Evolutionary conservation across 2,888 invertebrate species (phyloP).

Genomic region (Drosophila neonasuta): DNA sequence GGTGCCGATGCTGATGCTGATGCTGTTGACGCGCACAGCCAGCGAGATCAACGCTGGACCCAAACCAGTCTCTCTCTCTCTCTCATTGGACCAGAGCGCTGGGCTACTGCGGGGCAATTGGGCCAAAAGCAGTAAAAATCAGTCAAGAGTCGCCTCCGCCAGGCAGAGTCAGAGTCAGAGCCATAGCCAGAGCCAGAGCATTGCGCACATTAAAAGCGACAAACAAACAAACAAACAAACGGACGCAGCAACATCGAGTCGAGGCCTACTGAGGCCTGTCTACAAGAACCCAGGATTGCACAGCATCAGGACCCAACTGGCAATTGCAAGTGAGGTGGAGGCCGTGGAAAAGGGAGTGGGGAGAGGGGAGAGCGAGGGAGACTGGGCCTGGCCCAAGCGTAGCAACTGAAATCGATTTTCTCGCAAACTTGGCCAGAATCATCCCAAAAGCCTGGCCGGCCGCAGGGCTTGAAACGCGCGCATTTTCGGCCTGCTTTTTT

Average conservation of each 20-base stretch:
- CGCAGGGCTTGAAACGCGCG: constrained; percentile 63
- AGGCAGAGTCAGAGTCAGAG: background rate
- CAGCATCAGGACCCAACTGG: constrained; percentile 15
- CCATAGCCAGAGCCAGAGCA: constrained; percentile 22
- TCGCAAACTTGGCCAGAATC: constrained; percentile 71
- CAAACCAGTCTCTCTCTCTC: constrained; percentile 14
- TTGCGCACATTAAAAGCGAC: constrained; percentile 74
- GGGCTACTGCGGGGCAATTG: constrained; percentile 75
- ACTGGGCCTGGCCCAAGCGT: constrained; percentile 44
- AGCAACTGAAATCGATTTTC: constrained; percentile 71
- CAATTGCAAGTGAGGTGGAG: constrained; percentile 25
- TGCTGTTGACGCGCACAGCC: constrained; percentile 38
- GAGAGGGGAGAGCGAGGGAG: background rate
- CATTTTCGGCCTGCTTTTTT: constrained; percentile 41
- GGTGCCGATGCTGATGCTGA: constrained; percentile 12
- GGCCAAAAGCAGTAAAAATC: constrained; percentile 77
- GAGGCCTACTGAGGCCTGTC: constrained; percentile 7
- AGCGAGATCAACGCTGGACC: constrained; percentile 43
- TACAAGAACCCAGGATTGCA: constrained; percentile 9
- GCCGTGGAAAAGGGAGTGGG: no score
- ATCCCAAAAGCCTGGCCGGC: constrained; percentile 29
- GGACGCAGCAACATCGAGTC: constrained; percentile 36
- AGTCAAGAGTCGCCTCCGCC: constrained; percentile 72
- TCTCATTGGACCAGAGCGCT: background rate
- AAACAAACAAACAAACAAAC: constrained; percentile 68